Base-by-base conservation (phyloP, 1,140 invertebrate genomes). In the Sesamia nonagrioides region DNA sequence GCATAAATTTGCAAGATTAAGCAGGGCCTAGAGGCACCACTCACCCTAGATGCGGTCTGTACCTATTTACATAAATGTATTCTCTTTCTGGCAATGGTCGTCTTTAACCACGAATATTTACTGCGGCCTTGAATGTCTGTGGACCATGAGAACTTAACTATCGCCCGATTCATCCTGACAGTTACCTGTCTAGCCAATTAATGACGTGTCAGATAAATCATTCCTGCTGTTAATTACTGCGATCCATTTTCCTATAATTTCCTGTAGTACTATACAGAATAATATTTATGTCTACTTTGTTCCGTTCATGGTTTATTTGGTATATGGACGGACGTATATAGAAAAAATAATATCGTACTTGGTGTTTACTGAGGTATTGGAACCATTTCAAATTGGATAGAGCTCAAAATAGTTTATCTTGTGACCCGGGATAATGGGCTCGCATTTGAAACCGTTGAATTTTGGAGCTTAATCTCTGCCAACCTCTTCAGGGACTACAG, bases 1-100 rank as follows among this genome's bases (percentile, higher is more conserved):
- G 91, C 91, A 92, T 93, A 93, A 92, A 92, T 94, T 94, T 94
- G 90, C 91, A 92, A 91, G 88, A 91, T 90, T 92, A 92, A 91
- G 83, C 86, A 87, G 88, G 66, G 73, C 79, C 85, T 54, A 17
- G 73, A 17, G 21, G 63, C 73, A 75, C 56, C 66, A 71, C 81
- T 82, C 84, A 58, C 83, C 81, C 71, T 85, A 83, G 79, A 81
- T 82, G 84, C 80, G 84, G 83, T 85, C 82, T 86, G 71, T 84
- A 81, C 80, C 85, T 91, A 92, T 92, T 92, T 89, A 87, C 90
- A 90, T 90, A 90, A 89, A 89, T 84, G 78, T 88, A 85, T 88
- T 89, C 83, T 83, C 86, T 86, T 85, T 89, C 80, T 85, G 56
- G 45, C 52, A 60, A 42, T 37, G 63, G 66, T 68, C 79, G 45